A percentile compares a stretch with the other conserved stretches of the same genome.
Conservation (phyloP, 2,113 vertebrate genomes). For the Equus przewalskii region DNA sequence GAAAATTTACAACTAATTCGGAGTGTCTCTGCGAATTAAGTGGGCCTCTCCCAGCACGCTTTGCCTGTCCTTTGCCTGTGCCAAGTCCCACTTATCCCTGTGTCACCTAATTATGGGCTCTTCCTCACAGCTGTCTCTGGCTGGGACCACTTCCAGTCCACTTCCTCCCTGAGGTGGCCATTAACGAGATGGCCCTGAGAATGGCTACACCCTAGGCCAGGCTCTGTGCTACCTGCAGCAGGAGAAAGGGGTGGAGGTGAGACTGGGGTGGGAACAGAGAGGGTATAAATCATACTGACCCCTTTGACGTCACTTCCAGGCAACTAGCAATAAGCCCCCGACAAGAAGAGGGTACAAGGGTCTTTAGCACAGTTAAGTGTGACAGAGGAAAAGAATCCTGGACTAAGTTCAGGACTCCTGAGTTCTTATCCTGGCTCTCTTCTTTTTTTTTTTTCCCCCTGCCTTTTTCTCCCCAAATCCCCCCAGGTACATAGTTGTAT, state of each 20-base stretch:
- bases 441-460: background rate
- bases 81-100: slow-evolving; percentile 73
- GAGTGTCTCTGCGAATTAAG: slow-evolving; percentile 77
- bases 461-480: no score
- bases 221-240: background rate
- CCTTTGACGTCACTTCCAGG: slow-evolving; percentile 62
- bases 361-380: background rate
- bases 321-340: background rate
- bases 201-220: background rate
- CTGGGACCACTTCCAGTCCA: slow-evolving; percentile 33
- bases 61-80: slow-evolving; percentile 66
- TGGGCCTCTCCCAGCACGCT: slow-evolving; percentile 75
- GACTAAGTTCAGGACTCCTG: background rate
- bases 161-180: slow-evolving; percentile 64
- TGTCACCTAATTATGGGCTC: slow-evolving; percentile 69
- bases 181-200: background rate
- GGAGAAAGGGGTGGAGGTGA: background rate
- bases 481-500: no score
- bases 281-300: slow-evolving; percentile 23
- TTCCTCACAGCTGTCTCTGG: slow-evolving; percentile 45
- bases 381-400: slow-evolving; percentile 15
- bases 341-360: background rate
- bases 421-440: background rate
- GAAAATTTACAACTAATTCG: slow-evolving; percentile 79
- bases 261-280: background rate